Evolutionary conservation across 2,888 invertebrate species (phyloP), one percentile per base, ranked within the genome.

Genomic region (Laothoe populi): DNA sequence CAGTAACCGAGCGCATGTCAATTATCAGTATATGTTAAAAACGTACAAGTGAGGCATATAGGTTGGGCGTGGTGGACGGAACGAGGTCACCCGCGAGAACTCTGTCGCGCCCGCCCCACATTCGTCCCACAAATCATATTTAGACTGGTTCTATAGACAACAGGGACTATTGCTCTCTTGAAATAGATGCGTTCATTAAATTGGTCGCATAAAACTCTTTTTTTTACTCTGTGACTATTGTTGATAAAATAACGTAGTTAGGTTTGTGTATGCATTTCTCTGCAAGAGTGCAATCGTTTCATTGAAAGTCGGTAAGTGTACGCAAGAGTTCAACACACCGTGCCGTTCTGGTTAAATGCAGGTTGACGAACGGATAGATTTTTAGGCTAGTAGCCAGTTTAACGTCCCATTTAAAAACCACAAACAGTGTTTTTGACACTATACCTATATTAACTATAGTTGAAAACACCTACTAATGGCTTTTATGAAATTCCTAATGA

Each of bases 71-170:
- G 68, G 73, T 64, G 72, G 76, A 77, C 78, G 75, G 71, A 90
- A 83, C 79, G 84, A 79, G 88, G 89, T 87, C 89, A 87, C 67
- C 74, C 79, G 77, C 76, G 70, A 76, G 81, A 77, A 74, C 78
- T 82, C 78, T 77, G 84, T 82, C 83, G 78, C 79, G 78, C 77
- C 81, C 79, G 78, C 77, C 81, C 79, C 76, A 76, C 82, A 84
- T 84, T 81, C 77, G 89, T 81, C 82, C 87, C 82, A 89, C 87
- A 86, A 89, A 88, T 88, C 86, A 88, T 87, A 86, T 88, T 88
- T 87, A 88, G 87, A 83, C 76, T 81, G 81, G 80, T 77, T 75
- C 81, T 82, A 80, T 81, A 79, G 77, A 83, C 79, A 85, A 83
- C 84, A 82, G 81, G 79, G 80, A 81, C 78, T 86, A 77, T 84